A percentile compares a stretch with the other conserved stretches of the same genome.
Evolutionary conservation across 2,113 vertebrate species (phyloP).

Genomic region (Tachysurus fulvidraco): DNA sequence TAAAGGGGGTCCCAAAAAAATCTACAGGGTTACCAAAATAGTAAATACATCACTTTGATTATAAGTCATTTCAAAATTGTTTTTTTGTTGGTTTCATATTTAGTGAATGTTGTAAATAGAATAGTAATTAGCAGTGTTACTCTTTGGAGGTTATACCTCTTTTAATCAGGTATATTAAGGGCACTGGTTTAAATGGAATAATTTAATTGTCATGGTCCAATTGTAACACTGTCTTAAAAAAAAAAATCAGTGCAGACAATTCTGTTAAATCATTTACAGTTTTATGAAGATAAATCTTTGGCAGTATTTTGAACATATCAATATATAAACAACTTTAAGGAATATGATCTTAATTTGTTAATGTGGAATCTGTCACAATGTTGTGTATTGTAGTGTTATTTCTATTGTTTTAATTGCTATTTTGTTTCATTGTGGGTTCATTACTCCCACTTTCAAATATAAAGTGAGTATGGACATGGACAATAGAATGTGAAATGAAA

Average conservation of each 20-base stretch:
- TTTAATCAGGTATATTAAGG: not conserved
- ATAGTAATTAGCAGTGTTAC: not conserved
- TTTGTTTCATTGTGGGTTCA: not conserved
- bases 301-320: not conserved
- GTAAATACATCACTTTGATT: not conserved
- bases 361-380: not conserved
- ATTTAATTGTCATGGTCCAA: not conserved
- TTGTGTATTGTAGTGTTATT: constrained; percentile 41
- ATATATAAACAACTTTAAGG: not conserved
- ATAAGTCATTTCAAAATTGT: not conserved
- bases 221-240: not conserved
- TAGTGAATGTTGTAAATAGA: not conserved
- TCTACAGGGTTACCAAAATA: not conserved
- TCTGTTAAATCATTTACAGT: not conserved
- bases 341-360: not conserved
- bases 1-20: not conserved
- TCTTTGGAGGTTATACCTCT: not conserved
- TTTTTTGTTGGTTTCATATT: not conserved
- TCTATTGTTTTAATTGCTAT: too few relatives aligned
- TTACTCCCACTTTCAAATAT: not conserved
- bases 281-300: not conserved
- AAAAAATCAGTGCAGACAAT: not conserved
- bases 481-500: not conserved
- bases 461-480: not conserved
- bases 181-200: not conserved